Conservation (phyloP, 2,888 invertebrate species). For the Phorcus lineatus region DNA sequence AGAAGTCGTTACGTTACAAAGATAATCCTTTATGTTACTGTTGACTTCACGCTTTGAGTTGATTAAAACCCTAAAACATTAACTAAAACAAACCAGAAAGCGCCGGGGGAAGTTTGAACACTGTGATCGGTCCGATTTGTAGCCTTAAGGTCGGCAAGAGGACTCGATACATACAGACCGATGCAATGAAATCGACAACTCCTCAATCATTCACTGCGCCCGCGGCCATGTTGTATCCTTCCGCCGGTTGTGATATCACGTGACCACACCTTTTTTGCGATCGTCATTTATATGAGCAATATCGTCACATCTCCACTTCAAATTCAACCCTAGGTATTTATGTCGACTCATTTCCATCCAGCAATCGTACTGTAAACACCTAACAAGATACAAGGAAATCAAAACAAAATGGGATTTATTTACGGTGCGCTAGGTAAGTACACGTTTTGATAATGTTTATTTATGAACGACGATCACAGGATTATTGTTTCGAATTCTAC, state of each 20-base stretch:
- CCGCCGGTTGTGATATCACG: not conserved
- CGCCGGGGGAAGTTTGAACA: not conserved
- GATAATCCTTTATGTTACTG: not conserved
- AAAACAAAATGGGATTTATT: not conserved
- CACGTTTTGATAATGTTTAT: no score
- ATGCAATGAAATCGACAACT: not conserved
- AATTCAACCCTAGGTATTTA: not conserved
- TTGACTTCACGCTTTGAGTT: not conserved
- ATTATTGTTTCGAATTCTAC: no score
- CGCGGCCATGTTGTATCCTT: slow-evolving; percentile 4
- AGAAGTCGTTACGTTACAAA: not conserved
- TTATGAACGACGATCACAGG: no score
- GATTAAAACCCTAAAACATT: not conserved
- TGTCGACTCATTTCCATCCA: not conserved
- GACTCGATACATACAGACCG: not conserved
- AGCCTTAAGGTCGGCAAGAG: no score
- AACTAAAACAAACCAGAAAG: not conserved
- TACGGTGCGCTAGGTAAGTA: not conserved
- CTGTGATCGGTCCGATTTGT: not conserved
- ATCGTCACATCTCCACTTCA: not conserved
- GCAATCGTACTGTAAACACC: not conserved
- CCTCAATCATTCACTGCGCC: not conserved
- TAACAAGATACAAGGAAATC: not conserved
- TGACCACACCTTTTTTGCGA: not conserved
- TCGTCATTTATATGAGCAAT: not conserved